Base-by-base conservation (phyloP, 2,888 invertebrate genomes). In the Lasioglossum malachurum region DNA sequence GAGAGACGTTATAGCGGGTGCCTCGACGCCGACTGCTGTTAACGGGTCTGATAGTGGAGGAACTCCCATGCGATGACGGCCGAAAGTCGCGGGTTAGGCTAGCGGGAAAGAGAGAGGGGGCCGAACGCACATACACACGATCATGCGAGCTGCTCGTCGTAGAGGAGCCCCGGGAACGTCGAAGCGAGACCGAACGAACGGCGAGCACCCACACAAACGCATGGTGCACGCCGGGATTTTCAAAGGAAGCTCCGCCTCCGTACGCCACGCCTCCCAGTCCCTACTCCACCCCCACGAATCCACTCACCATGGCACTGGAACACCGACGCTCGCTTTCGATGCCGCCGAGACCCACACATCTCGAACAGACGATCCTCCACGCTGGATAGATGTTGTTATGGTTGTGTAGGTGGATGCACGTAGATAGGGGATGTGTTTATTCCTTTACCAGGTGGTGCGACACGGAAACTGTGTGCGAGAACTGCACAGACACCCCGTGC, bases 11-110 rank as follows among this genome's bases (percentile, higher is more conserved):
- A 92, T 93, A 93, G 90, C 92, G 93, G 91, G 92, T 94, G 94
- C 93, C 92, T 93, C 93, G 92, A 91, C 92, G 92, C 92, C 94
- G 93, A 94, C 94, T 94, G 94, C 93, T 93, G 94, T 94, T 94
- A 94, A 94, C 94, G 92, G 92, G 90, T 93, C 93, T 91, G 94
- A 93, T 93, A 93, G 93, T 90, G 91, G 93, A 88, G 91, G 90
- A 88, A 92, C 92, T 91, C 92, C 91, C 91, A 90, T 89, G 92
- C 93, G 93, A 93, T 93, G 93, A 94, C 93, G 93, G 93, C 91
- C 93, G 92, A 92, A 93, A 92, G 90, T 91, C 90, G 88, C 81
- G 87, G 74, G 80, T 82, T 79, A 75, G 82, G 81, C 79, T 74
- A 85, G 74, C 41, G 80, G 76, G 84, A 81, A 79, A 84, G 67